phyloP scores from a whole-genome alignment of 2,888 invertebrate genomes.

The Alentia gelatinosa region DNA sequence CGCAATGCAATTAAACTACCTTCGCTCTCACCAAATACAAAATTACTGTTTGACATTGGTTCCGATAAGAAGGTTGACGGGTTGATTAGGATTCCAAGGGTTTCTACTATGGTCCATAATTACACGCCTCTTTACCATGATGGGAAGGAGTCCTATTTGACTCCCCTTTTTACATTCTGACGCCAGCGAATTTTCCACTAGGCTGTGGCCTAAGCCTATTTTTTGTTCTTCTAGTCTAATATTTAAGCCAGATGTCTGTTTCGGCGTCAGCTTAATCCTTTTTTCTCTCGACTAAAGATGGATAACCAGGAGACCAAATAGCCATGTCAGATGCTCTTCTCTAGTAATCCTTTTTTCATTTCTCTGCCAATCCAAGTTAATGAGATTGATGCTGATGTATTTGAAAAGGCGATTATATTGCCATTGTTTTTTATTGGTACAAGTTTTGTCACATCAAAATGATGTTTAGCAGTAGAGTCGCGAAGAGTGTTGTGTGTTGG shows the following conservation, averaged over 20 bases:
- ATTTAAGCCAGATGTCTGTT: not conserved
- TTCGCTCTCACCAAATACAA: too few species aligned
- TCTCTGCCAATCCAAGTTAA: not conserved
- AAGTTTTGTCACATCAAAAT: too few species aligned
- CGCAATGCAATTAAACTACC: too few species aligned
- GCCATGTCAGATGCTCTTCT: not conserved
- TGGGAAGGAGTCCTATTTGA: not conserved
- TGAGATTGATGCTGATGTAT: not conserved
- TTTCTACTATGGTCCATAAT: not conserved
- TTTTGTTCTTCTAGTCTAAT: not conserved
- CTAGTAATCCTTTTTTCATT: not conserved
- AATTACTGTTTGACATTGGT: too few species aligned
- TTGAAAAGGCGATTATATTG: not conserved
- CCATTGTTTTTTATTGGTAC: too few species aligned
- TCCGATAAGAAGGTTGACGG: not conserved
- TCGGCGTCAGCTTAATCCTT: not conserved
- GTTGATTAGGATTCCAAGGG: not conserved
- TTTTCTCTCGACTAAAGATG: not conserved
- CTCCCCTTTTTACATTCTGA: not conserved
- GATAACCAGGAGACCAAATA: not conserved
- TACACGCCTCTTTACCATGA: not conserved
- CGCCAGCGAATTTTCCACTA: not conserved
- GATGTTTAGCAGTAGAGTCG: too few species aligned
- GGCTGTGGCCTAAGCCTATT: not conserved
- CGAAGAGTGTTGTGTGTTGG: not conserved